Base-by-base conservation (phyloP, 2,888 invertebrate species). In the Drosophila maculinotata region DNA sequence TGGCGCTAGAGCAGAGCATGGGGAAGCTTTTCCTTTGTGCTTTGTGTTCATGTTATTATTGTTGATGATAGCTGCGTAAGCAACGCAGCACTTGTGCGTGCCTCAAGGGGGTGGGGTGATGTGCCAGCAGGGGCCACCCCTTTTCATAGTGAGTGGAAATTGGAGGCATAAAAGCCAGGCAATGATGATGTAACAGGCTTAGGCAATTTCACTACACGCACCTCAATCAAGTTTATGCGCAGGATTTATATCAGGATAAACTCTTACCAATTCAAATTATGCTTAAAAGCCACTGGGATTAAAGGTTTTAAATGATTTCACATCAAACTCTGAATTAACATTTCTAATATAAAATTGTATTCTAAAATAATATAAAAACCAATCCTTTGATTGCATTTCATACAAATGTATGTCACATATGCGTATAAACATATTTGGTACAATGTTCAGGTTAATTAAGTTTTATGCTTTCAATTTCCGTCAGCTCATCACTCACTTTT, bases 41-140 rank as follows among this genome's bases (percentile, higher is more conserved):
- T 51, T 51, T 65, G 42, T 60, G 31, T 39, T 36, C 33, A 65
- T 78, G 71, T 70, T 70, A 68, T 75, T 62, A 39, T 68, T 65
- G 63, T 57, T 65, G 74, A 59, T 78, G 78, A 78, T 77, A 69
- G 76, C 66, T 76, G 67, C 59, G 79, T 78, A 65, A 57, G 77
- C 63, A 66, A 51, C 60, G 56, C 35, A 66, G 48, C 60, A 57
- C 51, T 69, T 54, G 20, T 52, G 42, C 39, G 48, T 49, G 38
- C 44, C 67, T 45, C 33, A 30, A 45, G 59, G 59, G 65, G 76
- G 45, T 75, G 59, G 57, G 53, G 69, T 26, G 3, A 23, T 25
- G 25, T 31, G 20, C 1, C 30, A 57, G 14, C n/a, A 36, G 53
- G 33, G 51, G 59, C 51, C 70, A 70, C 38, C 76, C 70, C 56